Conservation (phyloP, 2,797 vertebrate species). For the Hippocampus kuda region DNA sequence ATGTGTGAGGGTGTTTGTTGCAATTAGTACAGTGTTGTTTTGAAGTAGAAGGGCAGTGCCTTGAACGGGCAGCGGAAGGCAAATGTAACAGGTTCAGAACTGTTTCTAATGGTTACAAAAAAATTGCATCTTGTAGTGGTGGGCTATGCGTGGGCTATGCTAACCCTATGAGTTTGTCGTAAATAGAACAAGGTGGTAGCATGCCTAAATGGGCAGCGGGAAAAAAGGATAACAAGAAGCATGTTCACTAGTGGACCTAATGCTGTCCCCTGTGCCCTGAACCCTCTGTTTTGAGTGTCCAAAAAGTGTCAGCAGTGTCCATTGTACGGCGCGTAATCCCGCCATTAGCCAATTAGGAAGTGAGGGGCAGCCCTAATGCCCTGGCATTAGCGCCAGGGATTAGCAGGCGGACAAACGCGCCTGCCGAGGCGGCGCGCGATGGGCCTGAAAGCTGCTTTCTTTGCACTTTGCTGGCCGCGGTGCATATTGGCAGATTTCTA, state of each 20-base stretch:
- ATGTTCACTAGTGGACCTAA: not conserved
- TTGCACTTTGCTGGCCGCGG: constrained; percentile 44
- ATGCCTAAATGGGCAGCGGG: not conserved
- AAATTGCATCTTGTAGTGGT: too few species aligned
- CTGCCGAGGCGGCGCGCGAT: constrained; percentile 28
- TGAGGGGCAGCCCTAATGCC: constrained; percentile 54
- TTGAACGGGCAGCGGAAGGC: too few species aligned
- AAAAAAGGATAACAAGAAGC: not conserved
- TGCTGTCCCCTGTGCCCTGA: not conserved
- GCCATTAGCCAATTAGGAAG: constrained; percentile 71
- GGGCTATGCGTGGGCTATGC: too few species aligned
- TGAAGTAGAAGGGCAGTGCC: too few species aligned
- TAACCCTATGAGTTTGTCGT: too few species aligned
- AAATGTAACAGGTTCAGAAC: too few species aligned
- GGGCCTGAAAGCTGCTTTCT: constrained; percentile 47
- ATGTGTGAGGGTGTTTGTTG: too few species aligned
- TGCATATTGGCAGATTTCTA: constrained; percentile 37
- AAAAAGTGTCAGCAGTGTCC: constrained; percentile 53
- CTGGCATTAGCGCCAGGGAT: constrained; percentile 61
- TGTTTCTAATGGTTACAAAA: too few species aligned
- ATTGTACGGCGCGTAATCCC: constrained; percentile 65
- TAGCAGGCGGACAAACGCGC: constrained; percentile 45
- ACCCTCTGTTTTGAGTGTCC: constrained; percentile 7
- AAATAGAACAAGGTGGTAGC: not conserved
- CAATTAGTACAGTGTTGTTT: too few species aligned